phyloP scores from a whole-genome alignment of 2,888 invertebrate species.

The Zelleria hepariella region DNA sequence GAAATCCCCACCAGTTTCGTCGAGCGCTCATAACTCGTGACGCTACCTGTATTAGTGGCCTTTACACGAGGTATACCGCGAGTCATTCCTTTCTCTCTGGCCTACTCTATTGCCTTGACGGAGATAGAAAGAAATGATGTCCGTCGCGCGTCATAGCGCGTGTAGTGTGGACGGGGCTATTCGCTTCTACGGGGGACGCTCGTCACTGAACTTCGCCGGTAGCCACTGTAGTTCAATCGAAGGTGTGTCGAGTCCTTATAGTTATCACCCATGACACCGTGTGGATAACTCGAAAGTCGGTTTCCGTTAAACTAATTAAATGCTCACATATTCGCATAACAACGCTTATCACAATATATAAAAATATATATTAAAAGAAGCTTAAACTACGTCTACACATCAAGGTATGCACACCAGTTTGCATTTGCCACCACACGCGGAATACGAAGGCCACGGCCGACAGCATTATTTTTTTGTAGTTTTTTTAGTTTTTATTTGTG shows the following conservation, averaged over 20 bases:
- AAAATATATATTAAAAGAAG: constrained; percentile 70
- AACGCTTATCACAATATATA: constrained; percentile 72
- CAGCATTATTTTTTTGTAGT: constrained; percentile 39
- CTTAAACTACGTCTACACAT: constrained; percentile 67
- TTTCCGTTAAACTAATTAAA: constrained; percentile 63
- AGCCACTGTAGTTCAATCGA: not conserved
- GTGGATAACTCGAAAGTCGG: constrained; percentile 32
- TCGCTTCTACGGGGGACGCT: not conserved
- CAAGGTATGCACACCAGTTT: constrained; percentile 61
- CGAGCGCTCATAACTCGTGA: too few species aligned
- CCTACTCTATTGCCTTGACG: too few species aligned
- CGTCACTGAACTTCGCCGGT: not conserved
- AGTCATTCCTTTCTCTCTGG: too few species aligned
- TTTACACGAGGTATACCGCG: too few species aligned
- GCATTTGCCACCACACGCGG: constrained; percentile 67
- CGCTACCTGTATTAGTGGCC: too few species aligned
- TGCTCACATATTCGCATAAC: constrained; percentile 68
- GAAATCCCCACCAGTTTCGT: too few species aligned
- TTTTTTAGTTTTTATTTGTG: constrained; percentile 51
- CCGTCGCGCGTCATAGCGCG: too few species aligned
- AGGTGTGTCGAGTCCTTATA: constrained; percentile 17
- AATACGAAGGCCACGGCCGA: constrained; percentile 40
- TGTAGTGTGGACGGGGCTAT: too few species aligned
- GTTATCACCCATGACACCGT: constrained; percentile 55
- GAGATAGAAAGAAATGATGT: too few species aligned